phyloP scores from a whole-genome alignment of 2,888 invertebrate species.

The Rotaria magnacalcarata region DNA sequence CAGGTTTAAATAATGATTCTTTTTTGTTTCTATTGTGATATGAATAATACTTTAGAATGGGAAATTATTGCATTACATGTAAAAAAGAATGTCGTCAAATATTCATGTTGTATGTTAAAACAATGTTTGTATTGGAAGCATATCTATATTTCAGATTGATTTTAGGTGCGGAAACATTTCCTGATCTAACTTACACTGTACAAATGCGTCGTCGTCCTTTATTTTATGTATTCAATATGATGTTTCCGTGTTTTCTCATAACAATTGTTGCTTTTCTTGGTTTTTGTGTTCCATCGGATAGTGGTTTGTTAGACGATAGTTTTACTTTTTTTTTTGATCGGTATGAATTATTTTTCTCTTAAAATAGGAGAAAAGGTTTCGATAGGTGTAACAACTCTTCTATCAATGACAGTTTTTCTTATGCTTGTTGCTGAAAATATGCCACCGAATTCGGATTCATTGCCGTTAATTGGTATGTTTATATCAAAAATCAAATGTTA shows the following conservation, averaged over 20 bases:
- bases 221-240: conserved; percentile 63
- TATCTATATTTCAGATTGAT: too few relatives aligned
- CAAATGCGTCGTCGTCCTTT: conserved; percentile 62
- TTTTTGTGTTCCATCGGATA: conserved; percentile 64
- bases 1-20: not conserved
- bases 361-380: conserved; percentile 54
- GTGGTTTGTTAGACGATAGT: conserved; percentile 52
- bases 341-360: not conserved
- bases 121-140: not conserved
- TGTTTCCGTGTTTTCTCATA: conserved; percentile 64
- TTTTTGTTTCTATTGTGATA: not conserved
- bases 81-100: conserved; percentile 49
- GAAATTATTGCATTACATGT: conserved; percentile 37
- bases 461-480: conserved; percentile 62
- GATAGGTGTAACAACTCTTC: conserved; percentile 63
- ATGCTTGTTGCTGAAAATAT: conserved; percentile 64
- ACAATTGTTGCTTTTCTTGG: conserved; percentile 63
- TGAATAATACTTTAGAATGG: conserved; percentile 29
- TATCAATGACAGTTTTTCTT: conserved; percentile 64
- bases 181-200: conserved; percentile 62
- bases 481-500: not conserved
- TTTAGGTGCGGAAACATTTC: conserved; percentile 56
- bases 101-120: conserved; percentile 58
- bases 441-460: conserved; percentile 64
- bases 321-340: not conserved